A percentile compares a stretch with the other conserved stretches of the same genome.
These are phyloP conservation scores for Phaenicophaeus curvirostris DNA, from an alignment of 2,797 vertebrate species.

Conservation along the genomic window DNA sequence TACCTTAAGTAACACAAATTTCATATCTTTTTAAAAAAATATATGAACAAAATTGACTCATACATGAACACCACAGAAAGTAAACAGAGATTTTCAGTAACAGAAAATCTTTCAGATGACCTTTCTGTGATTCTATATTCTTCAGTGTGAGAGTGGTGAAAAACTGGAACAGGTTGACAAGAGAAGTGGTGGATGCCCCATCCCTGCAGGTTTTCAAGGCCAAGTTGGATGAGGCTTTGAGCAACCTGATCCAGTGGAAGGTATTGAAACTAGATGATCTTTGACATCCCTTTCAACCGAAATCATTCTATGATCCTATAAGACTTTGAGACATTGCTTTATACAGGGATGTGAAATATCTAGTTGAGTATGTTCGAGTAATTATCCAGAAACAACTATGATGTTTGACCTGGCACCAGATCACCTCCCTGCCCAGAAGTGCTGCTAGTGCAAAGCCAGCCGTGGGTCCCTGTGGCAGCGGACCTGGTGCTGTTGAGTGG, in stretches of 20 bases:
- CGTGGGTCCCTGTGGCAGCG: accelerated
- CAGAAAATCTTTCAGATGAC: not conserved
- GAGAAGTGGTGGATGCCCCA: no score
- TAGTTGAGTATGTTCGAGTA: not conserved
- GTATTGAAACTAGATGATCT: no score
- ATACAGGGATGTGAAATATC: not conserved
- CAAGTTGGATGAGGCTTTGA: no score
- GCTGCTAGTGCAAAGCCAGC: accelerated
- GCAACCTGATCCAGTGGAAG: no score
- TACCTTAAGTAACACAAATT: not conserved
- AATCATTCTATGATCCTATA: not conserved
- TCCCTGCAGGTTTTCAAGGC: no score
- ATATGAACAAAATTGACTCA: not conserved
- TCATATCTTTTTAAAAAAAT: not conserved
- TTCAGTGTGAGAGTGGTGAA: no score
- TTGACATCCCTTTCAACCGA: no score
- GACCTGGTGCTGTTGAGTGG: not conserved
- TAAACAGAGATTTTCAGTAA: accelerated
- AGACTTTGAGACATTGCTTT: not conserved
- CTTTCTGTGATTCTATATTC: not conserved
- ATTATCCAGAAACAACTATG: not conserved
- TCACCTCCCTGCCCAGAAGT: accelerated
- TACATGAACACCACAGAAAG: not conserved
- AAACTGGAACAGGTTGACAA: no score
- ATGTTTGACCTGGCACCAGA: no score